Conservation (phyloP, 2,888 invertebrate species). For the Troides aeacus region DNA sequence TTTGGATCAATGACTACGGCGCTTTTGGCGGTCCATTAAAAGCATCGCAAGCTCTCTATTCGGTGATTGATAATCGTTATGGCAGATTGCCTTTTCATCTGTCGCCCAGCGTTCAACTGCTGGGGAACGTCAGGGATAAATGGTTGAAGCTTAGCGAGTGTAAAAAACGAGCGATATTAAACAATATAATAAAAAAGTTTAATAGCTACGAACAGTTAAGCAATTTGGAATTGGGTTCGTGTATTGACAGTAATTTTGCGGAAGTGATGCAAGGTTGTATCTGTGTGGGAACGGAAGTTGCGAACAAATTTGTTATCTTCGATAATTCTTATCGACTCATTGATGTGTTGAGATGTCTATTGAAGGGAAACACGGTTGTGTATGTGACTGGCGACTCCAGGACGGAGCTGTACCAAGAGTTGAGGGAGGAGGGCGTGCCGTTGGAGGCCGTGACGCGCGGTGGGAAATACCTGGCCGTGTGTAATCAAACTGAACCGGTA, state of each 20-base stretch:
- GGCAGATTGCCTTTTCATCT: neutral
- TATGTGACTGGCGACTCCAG: neutral
- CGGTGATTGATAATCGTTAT: slow-evolving; percentile 19
- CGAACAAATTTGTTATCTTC: neutral
- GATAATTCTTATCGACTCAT: neutral
- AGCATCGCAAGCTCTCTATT: slow-evolving; percentile 33
- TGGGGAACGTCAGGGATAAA: slow-evolving; percentile 7
- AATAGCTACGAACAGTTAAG: neutral
- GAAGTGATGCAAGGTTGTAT: slow-evolving; percentile 34
- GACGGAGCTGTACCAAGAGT: neutral
- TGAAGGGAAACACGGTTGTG: neutral
- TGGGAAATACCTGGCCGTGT: neutral
- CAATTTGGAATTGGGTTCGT: neutral
- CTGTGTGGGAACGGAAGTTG: slow-evolving; percentile 32
- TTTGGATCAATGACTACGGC: slow-evolving; percentile 55
- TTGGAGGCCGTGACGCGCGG: neutral
- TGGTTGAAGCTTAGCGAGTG: slow-evolving; percentile 24
- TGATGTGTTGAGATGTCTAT: neutral
- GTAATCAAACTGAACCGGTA: slow-evolving; percentile 3
- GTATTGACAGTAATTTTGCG: slow-evolving; percentile 30
- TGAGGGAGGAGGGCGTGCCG: neutral
- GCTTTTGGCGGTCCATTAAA: slow-evolving; percentile 45
- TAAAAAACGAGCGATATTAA: slow-evolving; percentile 15
- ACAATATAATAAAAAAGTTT: slow-evolving; percentile 6
- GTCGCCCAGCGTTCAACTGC: slow-evolving; percentile 4